Conservation (phyloP, 2,797 vertebrate species). For the Benthosema pterotum region DNA sequence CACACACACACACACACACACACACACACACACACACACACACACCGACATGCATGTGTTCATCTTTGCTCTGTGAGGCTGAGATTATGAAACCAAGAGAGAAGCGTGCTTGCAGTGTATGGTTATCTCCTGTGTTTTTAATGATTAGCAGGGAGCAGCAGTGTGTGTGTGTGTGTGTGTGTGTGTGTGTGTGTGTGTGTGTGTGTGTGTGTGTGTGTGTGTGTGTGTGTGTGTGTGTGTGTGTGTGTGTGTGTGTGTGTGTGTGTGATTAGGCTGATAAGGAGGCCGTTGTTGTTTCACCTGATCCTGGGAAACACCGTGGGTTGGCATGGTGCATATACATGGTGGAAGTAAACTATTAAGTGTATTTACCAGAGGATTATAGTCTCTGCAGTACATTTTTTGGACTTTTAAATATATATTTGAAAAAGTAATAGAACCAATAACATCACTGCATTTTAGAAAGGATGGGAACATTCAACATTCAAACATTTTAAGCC, state of each 20-base stretch:
- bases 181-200: slow-evolving; percentile 20
- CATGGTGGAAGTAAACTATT: too few relatives aligned
- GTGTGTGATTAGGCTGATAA: slow-evolving; percentile 65
- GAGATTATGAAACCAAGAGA: slow-evolving; percentile 35
- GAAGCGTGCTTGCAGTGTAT: slow-evolving; percentile 42
- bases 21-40: background rate
- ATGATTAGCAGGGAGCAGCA: slow-evolving; percentile 68
- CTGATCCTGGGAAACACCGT: slow-evolving; percentile 74
- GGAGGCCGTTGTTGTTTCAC: slow-evolving; percentile 59
- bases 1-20: too few relatives aligned
- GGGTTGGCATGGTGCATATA: too few relatives aligned
- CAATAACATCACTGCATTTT: too few relatives aligned
- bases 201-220: slow-evolving; percentile 29
- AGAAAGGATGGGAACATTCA: too few relatives aligned
- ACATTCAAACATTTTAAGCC: too few relatives aligned
- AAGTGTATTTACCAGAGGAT: too few relatives aligned
- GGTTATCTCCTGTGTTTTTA: slow-evolving; percentile 77
- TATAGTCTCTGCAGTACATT: too few relatives aligned
- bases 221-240: slow-evolving; percentile 21
- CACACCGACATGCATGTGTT: slow-evolving; percentile 59
- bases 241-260: slow-evolving; percentile 17
- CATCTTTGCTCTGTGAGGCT: slow-evolving; percentile 32
- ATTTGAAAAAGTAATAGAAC: too few relatives aligned
- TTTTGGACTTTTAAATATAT: too few relatives aligned
- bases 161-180: slow-evolving; percentile 30